Evolutionary conservation across 2,888 invertebrate genomes (phyloP), one percentile per base, ranked within the genome.

Genomic region (Eledone cirrhosa): DNA sequence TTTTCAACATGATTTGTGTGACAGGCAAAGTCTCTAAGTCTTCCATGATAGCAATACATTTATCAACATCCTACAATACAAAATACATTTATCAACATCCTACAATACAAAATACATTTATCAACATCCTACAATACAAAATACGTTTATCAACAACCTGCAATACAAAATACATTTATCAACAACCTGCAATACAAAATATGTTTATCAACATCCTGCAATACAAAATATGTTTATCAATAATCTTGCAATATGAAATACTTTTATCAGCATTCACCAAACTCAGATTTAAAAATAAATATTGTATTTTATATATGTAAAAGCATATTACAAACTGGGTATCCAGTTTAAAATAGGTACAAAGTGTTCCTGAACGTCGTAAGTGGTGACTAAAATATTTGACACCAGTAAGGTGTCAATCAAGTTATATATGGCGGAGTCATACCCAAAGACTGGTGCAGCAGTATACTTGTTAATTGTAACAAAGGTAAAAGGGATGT

Each of bases 21-120:
- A 91, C 86, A 1, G 89, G 85, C 53, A 91, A 79, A 7, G 84
- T 82, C 19, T 90, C 88, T 19, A 91, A 82, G 80, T 91, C 90
- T 76, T 87, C 87, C 89, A 91, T 88, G 8, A 90, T 86, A 27
- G 89, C 88, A 53, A 89, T 86, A 84, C 90, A 90, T 79, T 89
- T 90, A 80, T 90, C 89, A 8, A 89, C 87, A 82, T 90, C 89
- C 90, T 90, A 81, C 14, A 84, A 78, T 27, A 69, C 67, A 76
- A 80, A 78, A 47, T 69, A 63, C 8, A 47, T 33, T 47, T 90
- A 80, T 89, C 88, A 8, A 89, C 87, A 82, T 90, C 89, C 90
- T 90, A 81, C 14, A 84, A 78, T 27, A 69, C 67, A 76, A 80
- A 78, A 47, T 69, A 63, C 8, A 47, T 33, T 47, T 90, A 80